Evolutionary conservation across 2,888 invertebrate genomes (phyloP).

Genomic region (Philonicus albiceps): DNA sequence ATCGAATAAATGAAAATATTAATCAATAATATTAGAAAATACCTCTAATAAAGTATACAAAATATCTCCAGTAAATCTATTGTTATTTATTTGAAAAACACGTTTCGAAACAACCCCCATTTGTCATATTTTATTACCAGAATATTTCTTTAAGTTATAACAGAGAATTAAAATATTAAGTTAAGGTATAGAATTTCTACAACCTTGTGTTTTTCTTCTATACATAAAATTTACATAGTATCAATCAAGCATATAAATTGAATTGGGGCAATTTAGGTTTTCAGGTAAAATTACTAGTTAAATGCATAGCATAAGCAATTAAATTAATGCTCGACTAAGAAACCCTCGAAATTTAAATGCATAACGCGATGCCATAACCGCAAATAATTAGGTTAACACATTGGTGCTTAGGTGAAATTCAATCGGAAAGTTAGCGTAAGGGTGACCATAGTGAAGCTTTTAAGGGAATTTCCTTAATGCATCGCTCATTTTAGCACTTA

Average conservation of each 20-base stretch:
- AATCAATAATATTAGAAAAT: too few species aligned
- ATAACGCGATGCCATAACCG: neutral
- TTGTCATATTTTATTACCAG: too few species aligned
- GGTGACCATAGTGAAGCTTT: neutral
- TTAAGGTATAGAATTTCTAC: too few species aligned
- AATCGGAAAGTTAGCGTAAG: neutral
- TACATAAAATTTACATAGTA: too few species aligned
- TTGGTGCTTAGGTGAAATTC: conserved; percentile 1
- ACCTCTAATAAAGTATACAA: too few species aligned
- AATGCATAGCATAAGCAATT: neutral
- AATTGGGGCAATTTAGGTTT: neutral
- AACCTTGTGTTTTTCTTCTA: too few species aligned
- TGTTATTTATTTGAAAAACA: too few species aligned
- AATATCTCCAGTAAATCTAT: too few species aligned
- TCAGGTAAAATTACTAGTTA: neutral
- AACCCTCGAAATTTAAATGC: neutral
- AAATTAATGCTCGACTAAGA: neutral
- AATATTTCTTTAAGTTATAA: too few species aligned
- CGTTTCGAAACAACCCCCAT: too few species aligned
- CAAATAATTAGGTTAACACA: conserved; percentile 8
- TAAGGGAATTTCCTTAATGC: conserved; percentile 25
- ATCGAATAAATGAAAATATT: too few species aligned
- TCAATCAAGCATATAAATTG: neutral
- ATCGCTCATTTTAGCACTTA: conserved; percentile 33
- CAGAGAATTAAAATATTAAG: too few species aligned